Evolutionary conservation across 37 sponge, comb jelly and placozoan genomes (phyloP).

Genomic region (Halichondria panicea): DNA sequence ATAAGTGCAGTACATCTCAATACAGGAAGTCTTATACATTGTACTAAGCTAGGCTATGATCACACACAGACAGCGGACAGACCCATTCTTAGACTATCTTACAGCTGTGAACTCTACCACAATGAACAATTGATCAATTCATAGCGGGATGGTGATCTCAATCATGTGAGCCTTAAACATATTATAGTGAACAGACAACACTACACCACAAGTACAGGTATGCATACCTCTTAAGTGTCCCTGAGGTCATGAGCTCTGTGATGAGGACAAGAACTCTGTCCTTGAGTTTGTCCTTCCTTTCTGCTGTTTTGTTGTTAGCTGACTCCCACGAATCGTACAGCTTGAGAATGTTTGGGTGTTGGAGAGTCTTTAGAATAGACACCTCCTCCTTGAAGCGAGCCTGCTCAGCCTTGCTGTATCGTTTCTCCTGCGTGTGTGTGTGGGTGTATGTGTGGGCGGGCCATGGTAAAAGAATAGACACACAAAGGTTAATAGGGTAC

Average conservation of each 20-base stretch:
- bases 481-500: too few species aligned
- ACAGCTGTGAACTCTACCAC: too few species aligned
- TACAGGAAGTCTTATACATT: too few species aligned
- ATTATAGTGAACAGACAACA: too few species aligned
- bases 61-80: too few species aligned
- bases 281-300: constrained; percentile 60
- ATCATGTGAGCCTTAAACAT: too few species aligned
- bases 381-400: constrained; percentile 91
- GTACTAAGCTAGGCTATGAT: too few species aligned
- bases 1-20: too few species aligned
- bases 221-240: constrained; percentile 94
- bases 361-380: constrained; percentile 90
- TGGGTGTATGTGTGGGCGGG: not conserved
- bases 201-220: too few species aligned
- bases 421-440: constrained; percentile 61
- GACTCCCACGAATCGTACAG: constrained; percentile 93
- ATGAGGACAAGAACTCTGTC: constrained; percentile 73
- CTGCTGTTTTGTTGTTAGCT: not conserved
- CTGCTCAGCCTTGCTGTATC: constrained; percentile 78
- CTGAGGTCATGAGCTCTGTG: constrained; percentile 98
- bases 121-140: too few species aligned
- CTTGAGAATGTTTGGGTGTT: constrained; percentile 95
- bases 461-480: not conserved
- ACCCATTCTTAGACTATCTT: too few species aligned
- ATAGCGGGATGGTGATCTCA: too few species aligned